These are phyloP conservation scores for Cylindroiulus punctatus DNA, from an alignment of 2,888 invertebrate genomes.

Conservation along the genomic window DNA sequence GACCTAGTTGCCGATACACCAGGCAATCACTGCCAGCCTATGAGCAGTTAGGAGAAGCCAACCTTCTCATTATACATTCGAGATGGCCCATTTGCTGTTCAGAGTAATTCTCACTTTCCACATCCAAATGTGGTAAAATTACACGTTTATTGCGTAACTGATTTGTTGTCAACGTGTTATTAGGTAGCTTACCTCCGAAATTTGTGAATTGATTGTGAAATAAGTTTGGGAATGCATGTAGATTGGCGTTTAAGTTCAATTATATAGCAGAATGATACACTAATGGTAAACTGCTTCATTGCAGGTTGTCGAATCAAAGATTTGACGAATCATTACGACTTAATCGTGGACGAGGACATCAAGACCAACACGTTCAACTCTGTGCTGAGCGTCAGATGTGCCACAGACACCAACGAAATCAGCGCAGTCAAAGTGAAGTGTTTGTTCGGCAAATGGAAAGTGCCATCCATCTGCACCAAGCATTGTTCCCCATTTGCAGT, in stretches of 20 bases:
- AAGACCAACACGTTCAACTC: constrained; percentile 30
- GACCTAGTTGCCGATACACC: no score
- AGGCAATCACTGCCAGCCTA: no score
- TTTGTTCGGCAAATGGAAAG: constrained; percentile 31
- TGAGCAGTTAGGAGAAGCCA: no score
- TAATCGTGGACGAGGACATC: constrained; percentile 2
- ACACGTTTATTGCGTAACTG: no score
- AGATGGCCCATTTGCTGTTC: no score
- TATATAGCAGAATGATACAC: no score
- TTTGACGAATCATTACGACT: neutral
- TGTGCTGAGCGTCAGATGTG: neutral
- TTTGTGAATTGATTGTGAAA: no score
- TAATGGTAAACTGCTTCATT: neutral
- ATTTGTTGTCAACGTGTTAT: no score
- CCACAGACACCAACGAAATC: neutral
- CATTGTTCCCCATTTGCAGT: neutral
- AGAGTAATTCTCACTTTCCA: no score
- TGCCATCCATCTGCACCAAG: constrained; percentile 31
- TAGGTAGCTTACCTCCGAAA: no score
- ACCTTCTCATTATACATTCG: no score
- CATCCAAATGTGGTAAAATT: no score
- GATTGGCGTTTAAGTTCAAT: neutral
- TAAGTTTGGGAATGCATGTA: neutral
- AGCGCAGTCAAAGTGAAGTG: constrained; percentile 25
- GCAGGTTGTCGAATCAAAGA: constrained; percentile 15